Percentiles rank a stretch among this genome's conserved stretches.
These are phyloP conservation scores for Microcebus ravelobensis DNA, from an alignment of 2,113 vertebrate genomes.

Conservation along the genomic window DNA sequence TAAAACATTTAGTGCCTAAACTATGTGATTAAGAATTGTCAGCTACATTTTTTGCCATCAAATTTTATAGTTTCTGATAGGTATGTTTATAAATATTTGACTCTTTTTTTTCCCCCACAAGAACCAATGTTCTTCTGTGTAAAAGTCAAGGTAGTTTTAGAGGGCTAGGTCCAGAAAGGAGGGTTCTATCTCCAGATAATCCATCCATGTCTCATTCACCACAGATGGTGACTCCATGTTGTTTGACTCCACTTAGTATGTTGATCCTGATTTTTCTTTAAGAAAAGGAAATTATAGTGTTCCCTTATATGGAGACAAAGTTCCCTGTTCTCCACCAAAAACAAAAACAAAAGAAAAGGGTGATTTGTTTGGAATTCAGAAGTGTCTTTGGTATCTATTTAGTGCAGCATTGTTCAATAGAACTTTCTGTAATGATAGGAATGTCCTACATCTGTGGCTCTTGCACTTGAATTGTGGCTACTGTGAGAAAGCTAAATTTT, in stretches of 20 bases:
- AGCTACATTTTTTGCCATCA: background rate
- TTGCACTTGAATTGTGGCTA: background rate
- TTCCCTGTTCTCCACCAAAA: background rate
- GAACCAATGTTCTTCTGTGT: background rate
- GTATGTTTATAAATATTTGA: constrained; percentile 38
- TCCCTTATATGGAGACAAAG: background rate
- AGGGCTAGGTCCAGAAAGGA: background rate
- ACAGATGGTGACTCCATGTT: background rate
- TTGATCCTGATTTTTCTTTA: background rate
- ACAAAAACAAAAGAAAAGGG: background rate
- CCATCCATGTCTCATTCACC: background rate
- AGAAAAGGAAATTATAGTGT: background rate
- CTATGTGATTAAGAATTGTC: background rate
- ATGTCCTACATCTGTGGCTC: background rate
- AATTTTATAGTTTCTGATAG: background rate
- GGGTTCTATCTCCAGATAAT: background rate
- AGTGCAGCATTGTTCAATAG: background rate
- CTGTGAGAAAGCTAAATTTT: constrained; percentile 6
- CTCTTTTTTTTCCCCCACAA: background rate
- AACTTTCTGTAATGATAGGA: background rate
- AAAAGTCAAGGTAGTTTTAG: background rate
- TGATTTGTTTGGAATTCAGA: background rate
- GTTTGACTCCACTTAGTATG: background rate
- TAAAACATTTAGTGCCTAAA: background rate
- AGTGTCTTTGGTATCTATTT: background rate